Percentiles rank a stretch among this genome's conserved stretches.
Conservation (phyloP, 2,888 invertebrate genomes). For the Macropis europaea region DNA sequence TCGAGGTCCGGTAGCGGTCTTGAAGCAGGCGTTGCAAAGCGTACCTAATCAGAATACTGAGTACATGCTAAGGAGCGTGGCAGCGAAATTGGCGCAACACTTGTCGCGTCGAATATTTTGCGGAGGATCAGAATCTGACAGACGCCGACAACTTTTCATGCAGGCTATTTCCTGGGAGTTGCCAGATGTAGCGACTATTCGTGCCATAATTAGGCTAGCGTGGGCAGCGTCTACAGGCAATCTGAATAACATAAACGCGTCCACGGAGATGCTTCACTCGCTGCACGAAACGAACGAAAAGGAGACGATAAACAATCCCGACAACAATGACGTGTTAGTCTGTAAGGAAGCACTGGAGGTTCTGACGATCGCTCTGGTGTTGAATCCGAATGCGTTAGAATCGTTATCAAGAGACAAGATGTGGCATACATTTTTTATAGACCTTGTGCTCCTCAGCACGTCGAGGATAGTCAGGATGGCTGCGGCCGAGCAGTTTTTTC, state of each 20-base stretch:
- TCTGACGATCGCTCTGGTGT: slow-evolving; percentile 92
- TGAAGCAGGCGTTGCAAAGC: slow-evolving; percentile 91
- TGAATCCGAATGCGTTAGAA: slow-evolving; percentile 93
- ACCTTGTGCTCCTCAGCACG: slow-evolving; percentile 91
- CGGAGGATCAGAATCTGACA: slow-evolving; percentile 80
- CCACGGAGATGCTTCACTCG: slow-evolving; percentile 84
- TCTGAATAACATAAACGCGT: slow-evolving; percentile 82
- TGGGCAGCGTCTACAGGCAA: slow-evolving; percentile 90
- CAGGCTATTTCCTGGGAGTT: slow-evolving; percentile 85
- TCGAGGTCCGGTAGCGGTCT: slow-evolving; percentile 81
- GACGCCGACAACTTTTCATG: slow-evolving; percentile 81
- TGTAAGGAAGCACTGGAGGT: slow-evolving; percentile 97
- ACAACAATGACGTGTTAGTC: slow-evolving; percentile 86
- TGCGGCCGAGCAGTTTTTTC: slow-evolving; percentile 91
- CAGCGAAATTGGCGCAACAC: slow-evolving; percentile 90
- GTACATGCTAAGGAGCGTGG: slow-evolving; percentile 90
- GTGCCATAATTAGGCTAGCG: slow-evolving; percentile 88
- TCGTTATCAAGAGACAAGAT: slow-evolving; percentile 89
- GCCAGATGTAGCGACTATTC: slow-evolving; percentile 87
- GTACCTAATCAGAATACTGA: slow-evolving; percentile 93
- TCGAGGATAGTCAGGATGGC: slow-evolving; percentile 87
- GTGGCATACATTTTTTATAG: slow-evolving; percentile 95
- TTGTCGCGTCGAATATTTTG: slow-evolving; percentile 87
- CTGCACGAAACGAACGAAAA: slow-evolving; percentile 83
- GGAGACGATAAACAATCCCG: slow-evolving; percentile 81